A percentile compares a stretch with the other conserved stretches of the same genome.
These are phyloP conservation scores for Xestia xanthographa DNA, from an alignment of 2,888 invertebrate genomes.

Conservation along the genomic window DNA sequence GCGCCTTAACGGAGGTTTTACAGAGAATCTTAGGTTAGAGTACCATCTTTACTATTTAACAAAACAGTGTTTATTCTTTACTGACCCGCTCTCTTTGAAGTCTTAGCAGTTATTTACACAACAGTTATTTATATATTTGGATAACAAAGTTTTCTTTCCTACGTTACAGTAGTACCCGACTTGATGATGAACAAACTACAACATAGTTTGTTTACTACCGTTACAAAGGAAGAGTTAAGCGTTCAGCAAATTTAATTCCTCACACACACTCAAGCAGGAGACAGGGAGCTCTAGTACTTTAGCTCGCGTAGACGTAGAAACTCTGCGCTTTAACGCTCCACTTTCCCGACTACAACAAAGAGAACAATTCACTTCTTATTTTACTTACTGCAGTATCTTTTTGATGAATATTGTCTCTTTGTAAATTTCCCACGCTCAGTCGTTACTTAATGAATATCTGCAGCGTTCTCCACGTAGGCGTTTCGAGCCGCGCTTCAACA, in stretches of 20 bases:
- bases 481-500: not conserved
- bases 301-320: not conserved
- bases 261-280: not conserved
- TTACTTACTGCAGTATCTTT: slow-evolving; percentile 7
- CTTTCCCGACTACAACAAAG: not conserved
- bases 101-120: slow-evolving; percentile 5
- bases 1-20: slow-evolving; percentile 11
- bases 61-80: slow-evolving; percentile 11
- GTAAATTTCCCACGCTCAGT: slow-evolving; percentile 24
- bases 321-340: not conserved
- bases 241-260: slow-evolving; percentile 16
- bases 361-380: slow-evolving; percentile 8
- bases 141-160: slow-evolving; percentile 6
- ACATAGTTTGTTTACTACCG: slow-evolving; percentile 16
- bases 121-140: no score
- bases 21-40: slow-evolving; percentile 13
- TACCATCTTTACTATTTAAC: slow-evolving; percentile 13
- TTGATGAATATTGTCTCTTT: slow-evolving; percentile 6
- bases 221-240: slow-evolving; percentile 21
- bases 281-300: slow-evolving; percentile 1
- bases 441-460: slow-evolving; percentile 32
- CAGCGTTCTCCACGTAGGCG: slow-evolving; percentile 10
- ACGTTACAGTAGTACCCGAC: not conserved
- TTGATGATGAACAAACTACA: slow-evolving; percentile 21
- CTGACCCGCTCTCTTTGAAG: not conserved